phyloP scores from a whole-genome alignment of 2,888 invertebrate genomes.

The Trissolcus brochymenae region DNA sequence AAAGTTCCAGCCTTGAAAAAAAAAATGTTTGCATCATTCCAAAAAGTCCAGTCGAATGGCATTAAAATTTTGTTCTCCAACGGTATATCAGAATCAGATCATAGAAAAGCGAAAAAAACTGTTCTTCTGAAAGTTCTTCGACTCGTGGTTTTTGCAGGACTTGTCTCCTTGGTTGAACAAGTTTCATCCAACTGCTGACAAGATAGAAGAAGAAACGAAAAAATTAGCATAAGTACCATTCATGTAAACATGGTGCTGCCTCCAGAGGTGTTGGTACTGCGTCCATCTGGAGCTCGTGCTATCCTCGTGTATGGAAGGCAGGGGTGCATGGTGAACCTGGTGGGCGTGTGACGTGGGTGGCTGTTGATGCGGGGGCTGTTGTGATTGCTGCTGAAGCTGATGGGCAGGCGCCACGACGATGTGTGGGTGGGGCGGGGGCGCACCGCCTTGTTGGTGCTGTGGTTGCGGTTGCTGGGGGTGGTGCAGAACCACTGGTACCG shows the following conservation, averaged over 20 bases:
- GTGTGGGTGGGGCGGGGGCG: slow-evolving; percentile 71
- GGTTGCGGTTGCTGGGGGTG: slow-evolving; percentile 65
- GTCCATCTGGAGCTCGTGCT: slow-evolving; percentile 81
- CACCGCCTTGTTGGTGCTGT: slow-evolving; percentile 43
- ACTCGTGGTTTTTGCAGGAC: neutral
- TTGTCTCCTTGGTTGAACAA: neutral
- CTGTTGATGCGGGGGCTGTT: slow-evolving; percentile 76
- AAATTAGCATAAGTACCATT: slow-evolving; percentile 80
- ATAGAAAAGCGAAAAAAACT: neutral
- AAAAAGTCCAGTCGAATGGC: too few relatives aligned
- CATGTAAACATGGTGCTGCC: slow-evolving; percentile 86
- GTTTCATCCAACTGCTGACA: neutral
- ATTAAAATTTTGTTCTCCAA: too few relatives aligned
- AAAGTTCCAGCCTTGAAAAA: neutral
- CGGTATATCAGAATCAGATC: neutral
- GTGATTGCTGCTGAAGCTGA: slow-evolving; percentile 63
- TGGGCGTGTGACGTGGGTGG: slow-evolving; percentile 82
- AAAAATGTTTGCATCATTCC: neutral
- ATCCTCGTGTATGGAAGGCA: slow-evolving; percentile 80
- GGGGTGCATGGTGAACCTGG: slow-evolving; percentile 81
- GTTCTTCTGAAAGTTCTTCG: neutral
- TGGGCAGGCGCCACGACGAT: slow-evolving; percentile 73
- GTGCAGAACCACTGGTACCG: slow-evolving; percentile 73
- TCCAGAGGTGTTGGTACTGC: slow-evolving; percentile 87
- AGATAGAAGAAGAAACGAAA: neutral